Percentiles rank a stretch among this genome's conserved stretches.
phyloP scores from a whole-genome alignment of 2,888 invertebrate species.

The Apeira syringaria region DNA sequence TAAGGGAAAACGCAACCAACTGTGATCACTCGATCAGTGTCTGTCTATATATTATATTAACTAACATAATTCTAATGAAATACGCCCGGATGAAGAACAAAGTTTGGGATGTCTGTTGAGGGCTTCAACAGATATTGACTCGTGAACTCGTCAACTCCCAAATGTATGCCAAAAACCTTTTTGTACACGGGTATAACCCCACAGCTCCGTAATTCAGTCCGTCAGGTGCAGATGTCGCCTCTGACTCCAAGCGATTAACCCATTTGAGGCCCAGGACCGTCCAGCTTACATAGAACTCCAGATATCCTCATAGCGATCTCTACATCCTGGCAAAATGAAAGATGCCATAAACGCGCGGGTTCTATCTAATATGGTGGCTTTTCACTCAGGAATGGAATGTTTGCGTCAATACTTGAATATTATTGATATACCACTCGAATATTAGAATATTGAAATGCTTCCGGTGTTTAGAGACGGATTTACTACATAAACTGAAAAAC shows the following conservation, averaged over 20 bases:
- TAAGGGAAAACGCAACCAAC: too few species aligned
- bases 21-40: too few species aligned
- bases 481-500: slow-evolving; percentile 19
- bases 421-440: slow-evolving; percentile 59
- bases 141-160: slow-evolving; percentile 10
- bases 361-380: slow-evolving; percentile 40
- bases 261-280: slow-evolving; percentile 61
- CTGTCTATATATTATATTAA: too few species aligned
- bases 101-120: background rate
- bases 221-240: slow-evolving; percentile 76
- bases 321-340: slow-evolving; percentile 25
- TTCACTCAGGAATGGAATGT: slow-evolving; percentile 59
- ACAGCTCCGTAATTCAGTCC: slow-evolving; percentile 73
- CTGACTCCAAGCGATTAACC: slow-evolving; percentile 76
- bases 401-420: slow-evolving; percentile 67
- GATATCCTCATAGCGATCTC: slow-evolving; percentile 37
- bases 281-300: slow-evolving; percentile 44
- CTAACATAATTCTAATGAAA: too few species aligned
- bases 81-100: too few species aligned
- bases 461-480: slow-evolving; percentile 28
- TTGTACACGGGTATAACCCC: slow-evolving; percentile 51
- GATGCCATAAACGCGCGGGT: slow-evolving; percentile 32
- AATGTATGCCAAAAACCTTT: slow-evolving; percentile 42
- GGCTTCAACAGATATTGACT: slow-evolving; percentile 7
- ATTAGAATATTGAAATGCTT: slow-evolving; percentile 58